Base-by-base conservation (phyloP, 2,797 vertebrate genomes). In the Myotis vivesi region DNA sequence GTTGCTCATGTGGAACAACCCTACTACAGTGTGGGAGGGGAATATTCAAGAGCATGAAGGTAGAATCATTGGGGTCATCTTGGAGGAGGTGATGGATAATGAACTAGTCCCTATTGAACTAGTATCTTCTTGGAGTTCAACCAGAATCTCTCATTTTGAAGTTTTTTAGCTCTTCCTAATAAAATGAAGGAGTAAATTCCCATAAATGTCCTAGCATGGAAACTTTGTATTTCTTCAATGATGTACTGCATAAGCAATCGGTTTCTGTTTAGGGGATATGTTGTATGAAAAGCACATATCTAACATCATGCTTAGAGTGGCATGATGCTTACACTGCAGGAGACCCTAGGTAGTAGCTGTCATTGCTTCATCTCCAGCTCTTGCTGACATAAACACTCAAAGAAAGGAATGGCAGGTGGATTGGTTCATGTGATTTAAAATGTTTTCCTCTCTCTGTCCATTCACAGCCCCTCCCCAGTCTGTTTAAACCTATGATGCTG, bases 121-220 rank as follows among this genome's bases (percentile, higher is more conserved):
- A 30, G 19, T 8, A 16, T n/a, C 25, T 36, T 79, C 23, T 23
- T 73, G 53, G 15, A 81, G 30, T 28, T 46, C 25, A 53, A 76
- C 13, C 2, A 20, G 38, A 82, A 64, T 53, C 16, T 38, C 25
- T 88, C 25, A 68, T 77, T 87, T 51, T 73, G 33, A 92, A 44
- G 28, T 17, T 41, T 36, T 68, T 30, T 3, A 59, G 22, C 5
- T 84, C 28, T 5, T 85, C 87, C 53, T 33, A 49, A 79, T 57
- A 80, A 82, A 88, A 95, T 75, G 22, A 92, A 87, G 53, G 33
- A 73, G 44, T 68, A 83, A 83, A n/a, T 53, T 11, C 9, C 7
- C 33, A 66, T 38, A 33, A 93, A 73, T n/a, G 51, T 73, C 55
- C 22, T 53, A 33, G 8, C 38, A 57, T 36, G 38, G 36, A 92